Percentiles rank a stretch among this genome's conserved stretches.
Evolutionary conservation across 2,113 vertebrate genomes (phyloP).

Genomic region (Rhombomys opimus): DNA sequence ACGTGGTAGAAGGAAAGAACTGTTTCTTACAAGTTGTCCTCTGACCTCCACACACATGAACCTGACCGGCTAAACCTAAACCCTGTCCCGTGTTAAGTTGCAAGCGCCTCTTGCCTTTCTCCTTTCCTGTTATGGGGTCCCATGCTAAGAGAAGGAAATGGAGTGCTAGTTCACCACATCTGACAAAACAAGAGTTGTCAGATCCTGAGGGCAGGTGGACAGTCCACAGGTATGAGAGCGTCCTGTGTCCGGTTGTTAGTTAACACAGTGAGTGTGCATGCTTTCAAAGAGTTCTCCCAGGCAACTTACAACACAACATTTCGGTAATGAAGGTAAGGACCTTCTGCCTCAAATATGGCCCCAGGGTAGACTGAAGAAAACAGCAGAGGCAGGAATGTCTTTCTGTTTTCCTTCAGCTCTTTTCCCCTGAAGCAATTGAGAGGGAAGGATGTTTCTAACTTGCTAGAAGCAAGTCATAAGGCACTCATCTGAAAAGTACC

Average conservation of each 20-base stretch:
- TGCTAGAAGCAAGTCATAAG: not conserved
- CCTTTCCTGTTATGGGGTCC: no score
- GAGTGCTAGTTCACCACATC: no score
- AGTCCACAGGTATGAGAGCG: no score
- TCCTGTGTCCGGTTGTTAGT: no score
- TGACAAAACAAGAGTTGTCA: no score
- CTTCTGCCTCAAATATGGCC: not conserved
- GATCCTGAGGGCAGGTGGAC: no score
- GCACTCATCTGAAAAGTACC: not conserved
- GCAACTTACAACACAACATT: not conserved
- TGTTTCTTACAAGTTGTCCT: not conserved
- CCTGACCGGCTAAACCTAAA: no score
- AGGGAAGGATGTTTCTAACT: not conserved
- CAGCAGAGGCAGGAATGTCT: not conserved
- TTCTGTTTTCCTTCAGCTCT: not conserved
- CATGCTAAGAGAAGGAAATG: no score
- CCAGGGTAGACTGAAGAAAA: not conserved
- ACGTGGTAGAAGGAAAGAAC: not conserved
- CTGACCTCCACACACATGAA: not conserved
- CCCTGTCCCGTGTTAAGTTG: not conserved
- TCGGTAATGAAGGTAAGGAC: not conserved
- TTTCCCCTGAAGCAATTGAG: not conserved
- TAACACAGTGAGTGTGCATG: no score
- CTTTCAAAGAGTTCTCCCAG: not conserved
- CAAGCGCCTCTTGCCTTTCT: no score